Conservation (phyloP, 2,113 vertebrate genomes). For the Galeopterus variegatus region DNA sequence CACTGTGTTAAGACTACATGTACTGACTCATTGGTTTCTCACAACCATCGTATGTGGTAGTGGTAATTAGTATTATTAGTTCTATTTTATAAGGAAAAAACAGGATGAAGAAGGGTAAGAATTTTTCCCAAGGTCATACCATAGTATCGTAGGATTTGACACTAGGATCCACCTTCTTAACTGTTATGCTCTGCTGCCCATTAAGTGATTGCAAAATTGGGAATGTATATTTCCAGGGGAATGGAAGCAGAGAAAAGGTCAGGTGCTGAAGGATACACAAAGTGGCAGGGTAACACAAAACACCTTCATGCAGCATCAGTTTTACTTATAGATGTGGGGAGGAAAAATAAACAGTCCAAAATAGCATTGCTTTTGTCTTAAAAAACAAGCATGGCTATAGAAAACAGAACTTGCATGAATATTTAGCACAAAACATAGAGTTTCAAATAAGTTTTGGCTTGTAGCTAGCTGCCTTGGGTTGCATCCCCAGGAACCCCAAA, state of each 20-base stretch:
- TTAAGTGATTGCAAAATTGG: background rate
- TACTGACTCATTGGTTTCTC: background rate
- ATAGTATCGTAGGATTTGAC: background rate
- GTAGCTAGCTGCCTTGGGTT: background rate
- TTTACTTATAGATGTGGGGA: background rate
- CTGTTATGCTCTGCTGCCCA: background rate
- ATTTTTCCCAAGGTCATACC: background rate
- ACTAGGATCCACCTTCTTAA: background rate
- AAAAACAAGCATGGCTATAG: background rate
- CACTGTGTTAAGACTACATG: background rate
- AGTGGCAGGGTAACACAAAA: background rate
- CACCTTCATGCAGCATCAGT: background rate
- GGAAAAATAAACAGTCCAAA: constrained; percentile 4
- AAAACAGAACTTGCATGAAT: background rate
- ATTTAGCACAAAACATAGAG: background rate
- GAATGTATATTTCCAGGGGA: background rate
- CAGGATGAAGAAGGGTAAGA: background rate
- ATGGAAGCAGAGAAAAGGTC: background rate
- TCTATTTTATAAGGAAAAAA: background rate
- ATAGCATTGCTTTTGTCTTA: background rate
- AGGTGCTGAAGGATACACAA: background rate
- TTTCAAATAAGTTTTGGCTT: constrained; percentile 4
- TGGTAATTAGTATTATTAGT: too few relatives aligned
- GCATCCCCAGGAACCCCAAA: background rate
- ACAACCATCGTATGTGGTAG: background rate